Evolutionary conservation across 2,797 vertebrate species (phyloP), one percentile per base, ranked within the genome.

Genomic region (Cynodonichthys magdalenae): DNA sequence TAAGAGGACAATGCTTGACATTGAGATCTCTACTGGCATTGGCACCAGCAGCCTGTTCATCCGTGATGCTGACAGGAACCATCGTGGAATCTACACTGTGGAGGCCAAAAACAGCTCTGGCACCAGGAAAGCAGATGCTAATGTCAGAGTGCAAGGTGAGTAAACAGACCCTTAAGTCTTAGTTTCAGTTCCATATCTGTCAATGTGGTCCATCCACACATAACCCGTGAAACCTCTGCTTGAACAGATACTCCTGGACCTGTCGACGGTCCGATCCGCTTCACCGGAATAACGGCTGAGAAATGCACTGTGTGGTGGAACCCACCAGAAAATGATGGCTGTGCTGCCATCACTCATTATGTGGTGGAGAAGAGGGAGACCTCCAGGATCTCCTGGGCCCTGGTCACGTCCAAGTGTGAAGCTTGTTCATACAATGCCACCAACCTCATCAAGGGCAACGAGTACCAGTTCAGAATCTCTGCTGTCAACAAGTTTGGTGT

Each of bases 401-500:
- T 95, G 77, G 92, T 97, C 80, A 95, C 94, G 69, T 96, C 98
- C 75, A 95, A 96, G 58, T 98, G 96, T 80, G 96, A 99, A 94
- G 95, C 95, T 48, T 98, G 94, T 77, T 98, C 95, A 74, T 97
- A 94, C 68, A 95, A 94, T 15, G 95, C 94, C 69, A 92, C 91
- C 64, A 99, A 96, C 84, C 90, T 99, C 74, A 99, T 99, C 82
- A 97, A 94, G 50, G 97, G 96, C 89, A 99, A 99, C 36, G 98
- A 99, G 75, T 99, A 99, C 83, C 97, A 99, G 73, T 99, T 99
- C 94, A 96, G 97, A 84, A 87, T 99, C 72, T 98, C 96, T 84
- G 96, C 97, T 71, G 95, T 95, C 77, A 99, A 99, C 87, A 99
- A 95, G 84, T 97, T 97, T 89, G 98, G 98, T 74, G 95, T 94